These are phyloP conservation scores for Cyanoderma ruficeps DNA, from an alignment of 2,113 vertebrate genomes.

Conservation along the genomic window DNA sequence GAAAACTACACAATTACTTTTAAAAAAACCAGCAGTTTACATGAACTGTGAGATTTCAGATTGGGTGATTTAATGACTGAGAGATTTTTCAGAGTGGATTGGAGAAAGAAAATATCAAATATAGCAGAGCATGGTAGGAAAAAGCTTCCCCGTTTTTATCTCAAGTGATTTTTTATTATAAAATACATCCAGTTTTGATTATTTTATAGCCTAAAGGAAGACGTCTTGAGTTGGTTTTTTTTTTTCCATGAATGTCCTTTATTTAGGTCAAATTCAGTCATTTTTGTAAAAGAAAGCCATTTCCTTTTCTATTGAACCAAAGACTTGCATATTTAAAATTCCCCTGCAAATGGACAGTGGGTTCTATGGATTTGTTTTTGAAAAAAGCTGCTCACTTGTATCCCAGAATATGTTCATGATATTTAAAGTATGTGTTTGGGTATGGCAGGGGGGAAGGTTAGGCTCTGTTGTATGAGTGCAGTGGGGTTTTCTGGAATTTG, in stretches of 20 bases:
- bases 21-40: not conserved
- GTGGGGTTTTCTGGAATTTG: not conserved
- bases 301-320: not conserved
- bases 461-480: not conserved
- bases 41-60: not conserved
- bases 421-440: not conserved
- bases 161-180: not conserved
- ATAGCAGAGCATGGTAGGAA: not conserved
- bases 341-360: not conserved
- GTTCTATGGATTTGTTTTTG: not conserved
- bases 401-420: not conserved
- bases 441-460: not conserved
- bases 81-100: not conserved
- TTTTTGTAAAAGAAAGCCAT: not conserved
- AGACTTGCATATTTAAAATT: not conserved
- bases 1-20: not conserved
- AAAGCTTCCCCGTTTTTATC: not conserved
- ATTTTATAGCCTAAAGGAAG: not conserved
- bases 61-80: not conserved
- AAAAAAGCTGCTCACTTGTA: not conserved
- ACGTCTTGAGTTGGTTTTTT: rapidly evolving
- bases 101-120: not conserved
- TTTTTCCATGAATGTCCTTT: not conserved
- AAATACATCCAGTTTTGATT: not conserved
- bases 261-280: not conserved